Conservation (phyloP, 2,113 vertebrate genomes). For the Nothobranchius furzeri region DNA sequence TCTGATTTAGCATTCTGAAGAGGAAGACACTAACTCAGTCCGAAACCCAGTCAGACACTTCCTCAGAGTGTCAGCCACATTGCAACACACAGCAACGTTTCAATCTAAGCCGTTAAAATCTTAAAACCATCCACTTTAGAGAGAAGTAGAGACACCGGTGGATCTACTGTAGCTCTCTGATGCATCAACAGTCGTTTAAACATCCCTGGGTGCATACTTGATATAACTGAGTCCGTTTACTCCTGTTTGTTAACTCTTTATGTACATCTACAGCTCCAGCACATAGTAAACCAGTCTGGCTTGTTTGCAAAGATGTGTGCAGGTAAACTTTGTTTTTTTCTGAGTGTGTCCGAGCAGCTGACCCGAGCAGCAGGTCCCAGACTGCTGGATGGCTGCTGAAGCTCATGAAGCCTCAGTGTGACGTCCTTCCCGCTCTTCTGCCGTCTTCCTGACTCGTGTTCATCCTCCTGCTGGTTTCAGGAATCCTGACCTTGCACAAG, state of each 20-base stretch:
- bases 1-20: too few relatives aligned
- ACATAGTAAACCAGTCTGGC: neutral
- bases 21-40: too few relatives aligned
- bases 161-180: neutral
- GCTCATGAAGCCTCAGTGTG: constrained; percentile 2
- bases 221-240: neutral
- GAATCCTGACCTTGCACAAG: constrained; percentile 47
- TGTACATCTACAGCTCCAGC: neutral
- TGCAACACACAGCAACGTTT: neutral
- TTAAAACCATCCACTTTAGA: neutral
- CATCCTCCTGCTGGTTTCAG: neutral
- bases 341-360: neutral
- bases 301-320: neutral
- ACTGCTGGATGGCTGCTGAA: neutral
- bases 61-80: neutral
- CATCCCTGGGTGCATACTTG: neutral
- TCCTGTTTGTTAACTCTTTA: neutral
- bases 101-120: too few relatives aligned
- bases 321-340: neutral
- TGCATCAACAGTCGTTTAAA: neutral
- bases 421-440: neutral
- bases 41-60: neutral
- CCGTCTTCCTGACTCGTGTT: constrained; percentile 3
- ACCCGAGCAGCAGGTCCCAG: constrained; percentile 1
- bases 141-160: neutral